These are phyloP conservation scores for Tautogolabrus adspersus DNA, from an alignment of 2,113 vertebrate genomes.

Conservation along the genomic window DNA sequence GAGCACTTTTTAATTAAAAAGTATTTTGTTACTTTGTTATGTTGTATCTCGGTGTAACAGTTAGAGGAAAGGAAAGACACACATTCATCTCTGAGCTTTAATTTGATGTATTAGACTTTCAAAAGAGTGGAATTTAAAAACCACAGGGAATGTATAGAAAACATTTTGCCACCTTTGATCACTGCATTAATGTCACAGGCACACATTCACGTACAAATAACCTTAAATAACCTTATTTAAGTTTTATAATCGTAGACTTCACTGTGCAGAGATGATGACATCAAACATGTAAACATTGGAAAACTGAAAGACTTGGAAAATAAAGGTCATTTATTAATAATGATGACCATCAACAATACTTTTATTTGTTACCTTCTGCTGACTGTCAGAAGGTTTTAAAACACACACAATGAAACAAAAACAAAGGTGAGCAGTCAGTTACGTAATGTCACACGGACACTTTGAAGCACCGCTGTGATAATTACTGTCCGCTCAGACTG, in stretches of 20 bases:
- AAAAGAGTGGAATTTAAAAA: too few relatives aligned
- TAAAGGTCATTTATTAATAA: too few relatives aligned
- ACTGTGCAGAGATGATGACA: not conserved
- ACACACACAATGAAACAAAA: not conserved
- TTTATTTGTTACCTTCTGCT: not conserved
- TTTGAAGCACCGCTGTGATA: conserved; percentile 50
- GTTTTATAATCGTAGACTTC: not conserved
- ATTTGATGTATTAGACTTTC: too few relatives aligned
- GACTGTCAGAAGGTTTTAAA: not conserved
- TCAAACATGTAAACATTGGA: not conserved
- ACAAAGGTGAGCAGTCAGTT: conserved; percentile 8
- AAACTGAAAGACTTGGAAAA: not conserved
- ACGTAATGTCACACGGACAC: not conserved
- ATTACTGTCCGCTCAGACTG: conserved; percentile 45
- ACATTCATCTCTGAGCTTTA: too few relatives aligned
- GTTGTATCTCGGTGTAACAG: too few relatives aligned
- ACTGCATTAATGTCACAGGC: not conserved
- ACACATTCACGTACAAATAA: not conserved
- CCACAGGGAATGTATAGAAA: too few relatives aligned
- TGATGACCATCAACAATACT: too few relatives aligned
- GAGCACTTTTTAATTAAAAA: too few relatives aligned
- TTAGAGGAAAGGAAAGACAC: too few relatives aligned
- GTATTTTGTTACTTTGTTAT: too few relatives aligned
- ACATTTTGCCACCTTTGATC: too few relatives aligned
- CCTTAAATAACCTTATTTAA: not conserved